Evolutionary conservation across 2,888 invertebrate species (phyloP), one percentile per base, ranked within the genome.

Genomic region (Dexiosoma caninum): DNA sequence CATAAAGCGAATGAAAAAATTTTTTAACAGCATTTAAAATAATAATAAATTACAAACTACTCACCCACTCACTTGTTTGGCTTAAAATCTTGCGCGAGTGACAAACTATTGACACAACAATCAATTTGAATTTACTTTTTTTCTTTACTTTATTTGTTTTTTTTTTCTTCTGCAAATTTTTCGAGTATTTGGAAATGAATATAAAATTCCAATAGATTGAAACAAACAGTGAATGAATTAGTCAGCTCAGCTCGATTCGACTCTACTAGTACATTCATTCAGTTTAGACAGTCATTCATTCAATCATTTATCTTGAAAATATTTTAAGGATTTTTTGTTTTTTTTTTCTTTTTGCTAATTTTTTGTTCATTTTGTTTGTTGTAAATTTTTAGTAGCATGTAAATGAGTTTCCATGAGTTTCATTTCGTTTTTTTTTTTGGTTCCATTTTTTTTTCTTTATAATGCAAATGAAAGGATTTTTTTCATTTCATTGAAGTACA

Each of bases 41-140:
- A 57, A 55, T 70, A 69, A 62, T 77, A 69, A 62, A 77, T 77
- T 42, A 53, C n/a, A 27, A 5, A 8, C 6, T 27, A 23, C n/a
- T 40, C 16, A 21, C 44, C 21, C 9, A 0, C n/a, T 32, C 21
- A 1, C 14, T 32, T 32, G 2, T 53, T 44, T 64, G 19, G 55
- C 19, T 55, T 51, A 30, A 81, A 80, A 55, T 62, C 32, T 30
- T 72, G 57, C 49, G 59, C 69, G 57, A 72, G 44, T 74, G 77
- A 71, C 81, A 81, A 81, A 77, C 72, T 81, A 81, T 81, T 81
- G 77, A 81, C 81, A 81, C 62, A 74, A 70, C 81, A 81, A 81
- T 81, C 81, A 72, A 81, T 81, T 81, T 77, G 30, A 77, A 55
- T 64, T 74, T n/a, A n/a, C n/a, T n/a, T n/a, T n/a, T n/a, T n/a